Evolutionary conservation across 2,888 invertebrate genomes (phyloP).

Genomic region (Mimumesa dahlbomi): DNA sequence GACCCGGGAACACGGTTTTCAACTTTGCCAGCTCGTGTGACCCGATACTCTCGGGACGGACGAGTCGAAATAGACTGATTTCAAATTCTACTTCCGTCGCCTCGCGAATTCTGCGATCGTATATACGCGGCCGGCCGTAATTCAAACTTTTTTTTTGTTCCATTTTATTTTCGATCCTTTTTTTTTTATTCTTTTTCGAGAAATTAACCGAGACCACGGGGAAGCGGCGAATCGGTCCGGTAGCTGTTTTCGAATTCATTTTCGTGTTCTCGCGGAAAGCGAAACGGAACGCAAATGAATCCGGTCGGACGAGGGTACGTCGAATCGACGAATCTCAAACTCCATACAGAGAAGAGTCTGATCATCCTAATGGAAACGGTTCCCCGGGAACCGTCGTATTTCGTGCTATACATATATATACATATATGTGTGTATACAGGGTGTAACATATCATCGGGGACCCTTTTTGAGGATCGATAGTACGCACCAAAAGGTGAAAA

Average conservation of each 20-base stretch:
- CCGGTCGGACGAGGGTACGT: background rate
- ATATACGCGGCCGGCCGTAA: constrained; percentile 1
- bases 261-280: background rate
- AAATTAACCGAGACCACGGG: background rate
- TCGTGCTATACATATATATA: too few species aligned
- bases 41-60: constrained; percentile 29
- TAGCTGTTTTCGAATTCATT: constrained; percentile 5
- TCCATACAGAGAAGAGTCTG: background rate
- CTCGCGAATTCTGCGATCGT: constrained; percentile 12
- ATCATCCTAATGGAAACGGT: constrained; percentile 32
- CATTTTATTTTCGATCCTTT: too few species aligned
- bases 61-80: constrained; percentile 45
- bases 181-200: too few species aligned
- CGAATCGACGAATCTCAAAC: constrained; percentile 3
- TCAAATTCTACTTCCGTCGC: constrained; percentile 45
- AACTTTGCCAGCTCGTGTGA: constrained; percentile 38
- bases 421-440: too few species aligned
- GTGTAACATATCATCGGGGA: too few species aligned
- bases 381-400: background rate
- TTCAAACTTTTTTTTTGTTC: constrained; percentile 29
- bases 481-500: too few species aligned
- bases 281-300: too few species aligned
- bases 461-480: too few species aligned
- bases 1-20: constrained; percentile 50
- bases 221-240: background rate